phyloP scores from a whole-genome alignment of 2,888 invertebrate species.

The Noctua pronuba region DNA sequence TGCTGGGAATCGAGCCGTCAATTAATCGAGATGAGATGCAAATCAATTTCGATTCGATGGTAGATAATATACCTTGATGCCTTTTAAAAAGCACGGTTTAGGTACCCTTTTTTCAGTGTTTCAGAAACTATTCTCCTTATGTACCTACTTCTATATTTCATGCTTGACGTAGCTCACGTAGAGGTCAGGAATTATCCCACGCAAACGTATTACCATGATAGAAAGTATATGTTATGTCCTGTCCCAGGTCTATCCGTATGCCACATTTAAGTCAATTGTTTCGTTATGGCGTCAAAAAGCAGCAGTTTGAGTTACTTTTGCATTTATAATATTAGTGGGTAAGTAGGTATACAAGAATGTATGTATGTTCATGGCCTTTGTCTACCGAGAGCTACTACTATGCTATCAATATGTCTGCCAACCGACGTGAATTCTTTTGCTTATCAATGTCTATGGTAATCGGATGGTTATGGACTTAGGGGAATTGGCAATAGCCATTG shows the following conservation, averaged over 20 bases:
- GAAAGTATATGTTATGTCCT: background rate
- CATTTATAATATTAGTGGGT: background rate
- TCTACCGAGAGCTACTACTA: background rate
- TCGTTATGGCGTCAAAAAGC: background rate
- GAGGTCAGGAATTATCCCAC: background rate
- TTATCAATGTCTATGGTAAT: constrained; percentile 12
- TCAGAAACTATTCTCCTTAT: background rate
- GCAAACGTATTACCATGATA: background rate
- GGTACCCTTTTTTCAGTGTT: background rate
- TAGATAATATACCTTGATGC: background rate
- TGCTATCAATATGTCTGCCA: constrained; percentile 25
- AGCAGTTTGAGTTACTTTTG: background rate
- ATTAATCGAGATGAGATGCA: constrained; percentile 54
- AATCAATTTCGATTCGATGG: constrained; percentile 30
- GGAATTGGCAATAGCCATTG: background rate
- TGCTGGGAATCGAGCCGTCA: constrained; percentile 56
- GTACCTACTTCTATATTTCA: background rate
- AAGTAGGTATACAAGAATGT: background rate
- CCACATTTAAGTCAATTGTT: background rate
- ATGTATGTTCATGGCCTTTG: background rate
- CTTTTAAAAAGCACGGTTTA: background rate
- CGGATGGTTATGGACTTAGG: background rate
- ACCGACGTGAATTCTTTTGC: constrained; percentile 11
- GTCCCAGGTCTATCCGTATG: background rate
- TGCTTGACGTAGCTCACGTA: background rate